Base-by-base conservation (phyloP, 2,888 invertebrate genomes). In the Camptogramma bilineatum region DNA sequence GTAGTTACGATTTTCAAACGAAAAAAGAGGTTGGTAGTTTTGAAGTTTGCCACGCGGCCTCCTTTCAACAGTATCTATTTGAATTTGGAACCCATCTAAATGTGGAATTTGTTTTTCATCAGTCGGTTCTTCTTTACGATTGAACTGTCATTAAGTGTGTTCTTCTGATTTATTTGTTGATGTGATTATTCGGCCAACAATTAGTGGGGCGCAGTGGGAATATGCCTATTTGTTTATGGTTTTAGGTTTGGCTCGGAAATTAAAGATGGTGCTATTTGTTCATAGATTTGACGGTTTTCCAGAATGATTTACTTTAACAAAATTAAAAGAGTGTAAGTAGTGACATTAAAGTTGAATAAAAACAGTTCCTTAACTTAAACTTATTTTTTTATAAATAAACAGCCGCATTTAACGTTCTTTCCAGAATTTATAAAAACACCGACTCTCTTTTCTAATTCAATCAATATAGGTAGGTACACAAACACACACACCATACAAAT, bases 41-140 rank as follows among this genome's bases (percentile, higher is more conserved):
- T 74, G 66, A 77, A 81, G 81, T 82, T 75, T 75, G 90, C 80
- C 91, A 90, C 91, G 91, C 87, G 91, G 79, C 88, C 78, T 79
- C 82, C 81, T 87, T 90, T 90, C 90, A 88, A 87, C 86, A 88
- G 90, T 91, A 89, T 91, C 91, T 91, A 83, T 91, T 91, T 90
- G 90, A 89, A 85, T 89, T 90, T 76, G 79, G 87, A 88, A 89
- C 81, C 81, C 82, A 84, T 88, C 83, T 82, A 83, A 82, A 86
- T 82, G 79, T 74, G 75, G 85, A 90, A 91, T 91, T 90, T 91
- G 91, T 91, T 91, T 91, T 90, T 90, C 90, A 91, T 92, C 89
- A 90, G 87, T 73, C 76, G 62, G 71, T 71, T 70, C 85, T 86
- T 83, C 80, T 87, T 88, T 85, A 84, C 88, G 86, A 85, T 78